phyloP scores from a whole-genome alignment of 2,113 vertebrate species.

The Taxidea taxus region DNA sequence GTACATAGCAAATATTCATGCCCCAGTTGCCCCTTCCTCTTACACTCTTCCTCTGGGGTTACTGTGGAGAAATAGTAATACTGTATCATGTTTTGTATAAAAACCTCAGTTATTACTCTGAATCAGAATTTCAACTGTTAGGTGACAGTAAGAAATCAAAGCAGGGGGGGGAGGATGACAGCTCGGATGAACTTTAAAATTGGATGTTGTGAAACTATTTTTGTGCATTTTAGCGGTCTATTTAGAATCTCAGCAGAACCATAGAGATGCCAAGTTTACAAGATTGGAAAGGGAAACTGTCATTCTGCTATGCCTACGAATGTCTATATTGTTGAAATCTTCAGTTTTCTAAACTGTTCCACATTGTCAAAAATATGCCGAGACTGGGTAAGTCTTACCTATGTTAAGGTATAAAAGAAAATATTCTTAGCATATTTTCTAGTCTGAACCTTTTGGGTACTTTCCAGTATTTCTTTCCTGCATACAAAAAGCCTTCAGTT shows the following conservation, averaged over 20 bases:
- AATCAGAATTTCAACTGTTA: slow-evolving; percentile 12
- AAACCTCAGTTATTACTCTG: background rate
- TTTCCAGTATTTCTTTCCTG: background rate
- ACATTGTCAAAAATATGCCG: background rate
- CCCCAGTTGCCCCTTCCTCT: background rate
- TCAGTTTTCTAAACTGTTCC: slow-evolving; percentile 23
- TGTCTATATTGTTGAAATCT: slow-evolving; percentile 48
- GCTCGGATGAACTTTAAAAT: slow-evolving; percentile 25
- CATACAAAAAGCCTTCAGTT: background rate
- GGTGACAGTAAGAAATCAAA: background rate
- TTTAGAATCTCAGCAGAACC: background rate
- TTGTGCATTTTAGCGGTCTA: background rate
- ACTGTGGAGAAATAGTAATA: background rate
- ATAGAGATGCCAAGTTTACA: background rate
- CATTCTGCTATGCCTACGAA: background rate
- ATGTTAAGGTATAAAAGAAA: background rate
- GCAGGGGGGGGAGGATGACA: background rate
- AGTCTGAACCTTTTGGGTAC: background rate
- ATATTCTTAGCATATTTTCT: slow-evolving; percentile 3
- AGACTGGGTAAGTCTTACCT: background rate
- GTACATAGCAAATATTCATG: background rate
- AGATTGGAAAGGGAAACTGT: background rate
- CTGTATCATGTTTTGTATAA: background rate
- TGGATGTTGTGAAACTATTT: background rate
- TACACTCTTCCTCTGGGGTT: background rate